Percentiles rank a stretch among this genome's conserved stretches.
Conservation (phyloP, 1,140 invertebrate genomes). For the Ips nitidus region DNA sequence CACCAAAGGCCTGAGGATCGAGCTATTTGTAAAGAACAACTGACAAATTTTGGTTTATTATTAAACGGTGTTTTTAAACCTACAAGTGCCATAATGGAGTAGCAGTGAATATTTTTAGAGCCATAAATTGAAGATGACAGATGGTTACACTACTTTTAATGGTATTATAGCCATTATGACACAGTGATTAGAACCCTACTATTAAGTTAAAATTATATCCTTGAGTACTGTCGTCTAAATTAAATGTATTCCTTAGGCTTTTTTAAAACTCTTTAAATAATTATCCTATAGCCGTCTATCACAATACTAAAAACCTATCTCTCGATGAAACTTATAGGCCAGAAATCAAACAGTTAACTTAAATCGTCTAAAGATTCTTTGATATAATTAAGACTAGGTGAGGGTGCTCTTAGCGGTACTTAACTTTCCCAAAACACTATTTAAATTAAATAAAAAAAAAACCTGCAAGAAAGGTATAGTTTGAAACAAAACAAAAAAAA, state of each 20-base stretch:
- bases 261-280: background rate
- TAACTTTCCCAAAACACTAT: conserved; percentile 26
- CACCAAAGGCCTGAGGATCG: no score
- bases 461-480: conserved; percentile 4
- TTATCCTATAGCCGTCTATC: conserved; percentile 31
- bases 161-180: no score
- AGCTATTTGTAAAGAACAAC: no score
- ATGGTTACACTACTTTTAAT: no score
- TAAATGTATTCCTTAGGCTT: conserved; percentile 5
- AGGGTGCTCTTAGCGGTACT: conserved; percentile 42
- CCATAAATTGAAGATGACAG: no score
- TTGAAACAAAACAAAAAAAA: conserved; percentile 8
- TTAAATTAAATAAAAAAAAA: conserved; percentile 34
- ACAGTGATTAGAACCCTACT: no score
- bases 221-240: no score
- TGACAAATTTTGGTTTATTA: no score
- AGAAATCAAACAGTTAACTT: conserved; percentile 3
- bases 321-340: conserved; percentile 31
- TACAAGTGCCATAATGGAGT: conserved; percentile 2
- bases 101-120: background rate
- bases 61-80: background rate
- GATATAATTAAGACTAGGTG: conserved; percentile 47
- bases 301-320: conserved; percentile 35
- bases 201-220: no score
- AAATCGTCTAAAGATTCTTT: conserved; percentile 39